These are phyloP conservation scores for Tetragnatha versicolor DNA, from an alignment of 1,140 invertebrate genomes.

Conservation along the genomic window DNA sequence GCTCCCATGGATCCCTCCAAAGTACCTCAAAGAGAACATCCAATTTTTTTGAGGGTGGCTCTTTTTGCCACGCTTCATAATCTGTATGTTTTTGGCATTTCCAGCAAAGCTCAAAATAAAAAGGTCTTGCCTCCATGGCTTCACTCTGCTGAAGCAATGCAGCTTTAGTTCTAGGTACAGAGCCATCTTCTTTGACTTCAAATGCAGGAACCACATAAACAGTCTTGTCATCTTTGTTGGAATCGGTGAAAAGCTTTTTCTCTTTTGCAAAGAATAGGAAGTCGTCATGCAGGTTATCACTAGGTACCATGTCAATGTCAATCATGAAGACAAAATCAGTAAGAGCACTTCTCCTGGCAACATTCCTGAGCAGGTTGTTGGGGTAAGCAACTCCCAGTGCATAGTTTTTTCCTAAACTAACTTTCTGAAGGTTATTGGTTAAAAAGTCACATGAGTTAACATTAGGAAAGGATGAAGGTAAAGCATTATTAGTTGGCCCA, in stretches of 20 bases:
- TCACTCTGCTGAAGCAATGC: constrained; percentile 65
- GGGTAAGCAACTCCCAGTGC: constrained; percentile 66
- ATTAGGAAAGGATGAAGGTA: constrained; percentile 39
- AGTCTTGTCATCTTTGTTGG: constrained; percentile 62
- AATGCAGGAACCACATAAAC: constrained; percentile 72
- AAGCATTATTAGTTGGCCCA: constrained; percentile 43
- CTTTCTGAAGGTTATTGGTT: constrained; percentile 37
- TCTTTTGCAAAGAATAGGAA: constrained; percentile 64
- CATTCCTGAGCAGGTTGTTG: constrained; percentile 70
- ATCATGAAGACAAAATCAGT: constrained; percentile 68
- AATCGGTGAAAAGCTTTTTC: constrained; percentile 58
- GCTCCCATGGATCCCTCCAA: constrained; percentile 71
- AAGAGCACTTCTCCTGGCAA: constrained; percentile 65
- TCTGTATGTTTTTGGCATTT: constrained; percentile 71
- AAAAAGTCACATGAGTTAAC: constrained; percentile 50
- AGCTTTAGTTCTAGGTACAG: constrained; percentile 65
- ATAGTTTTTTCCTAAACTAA: constrained; percentile 61
- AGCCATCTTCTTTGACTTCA: constrained; percentile 63
- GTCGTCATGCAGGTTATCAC: constrained; percentile 62
- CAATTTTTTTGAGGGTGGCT: constrained; percentile 58
- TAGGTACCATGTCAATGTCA: constrained; percentile 72
- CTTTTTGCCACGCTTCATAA: constrained; percentile 69
- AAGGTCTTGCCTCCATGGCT: constrained; percentile 66
- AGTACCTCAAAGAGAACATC: constrained; percentile 65
- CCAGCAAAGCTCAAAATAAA: constrained; percentile 70